Percentiles rank a stretch among this genome's conserved stretches.
Conservation (phyloP, 2,113 vertebrate species). For the Marmota flaviventris region DNA sequence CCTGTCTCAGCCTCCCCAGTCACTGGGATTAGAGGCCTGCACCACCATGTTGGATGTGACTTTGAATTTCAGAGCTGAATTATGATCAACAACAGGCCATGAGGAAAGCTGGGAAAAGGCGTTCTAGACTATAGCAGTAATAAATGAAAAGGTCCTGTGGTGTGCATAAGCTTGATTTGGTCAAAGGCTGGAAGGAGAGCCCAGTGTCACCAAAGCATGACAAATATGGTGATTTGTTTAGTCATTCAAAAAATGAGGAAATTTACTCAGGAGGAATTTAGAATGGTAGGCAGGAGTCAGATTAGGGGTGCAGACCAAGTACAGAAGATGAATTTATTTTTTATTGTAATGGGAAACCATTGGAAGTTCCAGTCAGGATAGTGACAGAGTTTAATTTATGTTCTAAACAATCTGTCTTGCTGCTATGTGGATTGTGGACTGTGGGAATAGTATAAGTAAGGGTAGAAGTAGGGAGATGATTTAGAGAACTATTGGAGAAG, state of each 20-base stretch:
- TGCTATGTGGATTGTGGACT: background rate
- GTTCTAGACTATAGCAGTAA: background rate
- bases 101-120: background rate
- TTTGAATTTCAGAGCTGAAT: background rate
- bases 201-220: no score
- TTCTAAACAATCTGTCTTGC: background rate
- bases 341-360: background rate
- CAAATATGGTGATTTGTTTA: background rate
- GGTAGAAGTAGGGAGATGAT: background rate
- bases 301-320: background rate
- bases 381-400: background rate
- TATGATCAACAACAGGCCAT: background rate
- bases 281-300: background rate
- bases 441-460: background rate
- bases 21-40: no score
- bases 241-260: no score
- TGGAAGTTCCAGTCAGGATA: background rate
- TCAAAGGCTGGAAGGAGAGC: background rate
- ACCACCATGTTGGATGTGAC: no score
- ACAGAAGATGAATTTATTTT: background rate
- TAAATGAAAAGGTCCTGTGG: background rate
- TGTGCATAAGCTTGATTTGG: background rate
- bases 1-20: no score
- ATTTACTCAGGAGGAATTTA: background rate
- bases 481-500: background rate